These are phyloP conservation scores for Uria aalge DNA, from an alignment of 2,113 vertebrate species.

Conservation along the genomic window DNA sequence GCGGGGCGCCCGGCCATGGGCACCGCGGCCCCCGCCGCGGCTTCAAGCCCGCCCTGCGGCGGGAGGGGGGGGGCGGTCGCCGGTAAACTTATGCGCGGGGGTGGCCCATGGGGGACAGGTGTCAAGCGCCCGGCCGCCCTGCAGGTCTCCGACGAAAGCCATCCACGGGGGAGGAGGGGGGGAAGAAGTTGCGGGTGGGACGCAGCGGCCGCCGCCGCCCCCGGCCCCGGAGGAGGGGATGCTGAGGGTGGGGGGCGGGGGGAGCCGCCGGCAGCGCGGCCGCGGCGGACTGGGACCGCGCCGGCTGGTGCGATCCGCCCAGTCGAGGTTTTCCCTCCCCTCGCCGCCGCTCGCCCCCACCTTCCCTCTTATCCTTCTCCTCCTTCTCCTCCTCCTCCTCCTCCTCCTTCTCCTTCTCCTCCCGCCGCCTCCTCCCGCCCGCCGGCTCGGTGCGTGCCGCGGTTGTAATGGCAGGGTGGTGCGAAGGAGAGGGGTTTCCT, in stretches of 20 bases:
- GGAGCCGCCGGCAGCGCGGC: background rate
- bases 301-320: conserved; percentile 56
- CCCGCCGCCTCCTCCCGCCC: background rate
- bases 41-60: background rate
- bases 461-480: background rate
- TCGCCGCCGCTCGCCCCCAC: background rate
- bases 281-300: conserved; percentile 29
- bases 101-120: conserved; percentile 2
- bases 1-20: background rate
- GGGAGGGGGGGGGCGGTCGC: background rate
- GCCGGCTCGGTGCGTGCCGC: background rate
- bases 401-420: background rate
- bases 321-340: conserved; percentile 37
- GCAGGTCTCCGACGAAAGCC: conserved; percentile 6
- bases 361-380: background rate
- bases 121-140: background rate
- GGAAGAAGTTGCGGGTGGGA: background rate
- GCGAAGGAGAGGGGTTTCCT: background rate
- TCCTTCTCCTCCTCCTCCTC: background rate
- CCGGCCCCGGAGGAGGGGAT: background rate
- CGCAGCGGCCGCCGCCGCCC: background rate
- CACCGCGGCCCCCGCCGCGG: background rate
- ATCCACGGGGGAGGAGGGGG: background rate
- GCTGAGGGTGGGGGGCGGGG: background rate
- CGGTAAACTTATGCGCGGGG: conserved; percentile 26